Evolutionary conservation across 2,797 vertebrate genomes (phyloP), one percentile per base, ranked within the genome.

Genomic region (Xenentodon cancila): DNA sequence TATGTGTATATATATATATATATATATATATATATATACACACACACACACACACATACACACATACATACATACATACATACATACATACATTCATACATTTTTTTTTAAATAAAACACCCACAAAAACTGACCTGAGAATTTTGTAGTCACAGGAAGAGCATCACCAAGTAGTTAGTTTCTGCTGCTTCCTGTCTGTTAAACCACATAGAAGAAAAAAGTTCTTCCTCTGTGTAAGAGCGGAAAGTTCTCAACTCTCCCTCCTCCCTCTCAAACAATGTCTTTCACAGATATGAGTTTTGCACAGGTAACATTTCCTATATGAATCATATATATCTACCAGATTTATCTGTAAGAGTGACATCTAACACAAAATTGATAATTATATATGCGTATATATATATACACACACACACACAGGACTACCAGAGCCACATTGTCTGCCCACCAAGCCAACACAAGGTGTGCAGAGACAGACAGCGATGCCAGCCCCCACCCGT

Each of bases 141-240:
- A 85, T 87, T 59, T 80, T 83, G 86, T 79, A 57, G 69, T 90
- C 71, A 88, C 91, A 94, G 91, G 92, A 94, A 94, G 85, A 88
- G 88, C 90, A 91, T 93, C 92, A 92, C 88, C 82, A 77, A 91
- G 73, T 88, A 83, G 86, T 76, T 75, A 86, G 77, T 92, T 92
- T 92, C 83, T 91, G 90, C 84, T 89, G 83, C 89, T 94, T 94
- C 94, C 93, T 94, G 93, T 92, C 94, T 94, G 93, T 94, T 94
- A 92, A 89, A 94, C 93, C 94, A 94, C 94, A 94, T 64, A 89
- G 74, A 92, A 79, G 83, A 76, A 75, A 91, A 86, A 88, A 90
- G 79, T 64, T 91, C 88, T 92, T 85, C 84, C 82, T 91, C 88
- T 80, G 75, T 87, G 89, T 74, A 90, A 90, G 84, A 87, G 82